A percentile compares a stretch with the other conserved stretches of the same genome.
Evolutionary conservation across 2,113 vertebrate genomes (phyloP).

Genomic region (Hemichromis elongatus): DNA sequence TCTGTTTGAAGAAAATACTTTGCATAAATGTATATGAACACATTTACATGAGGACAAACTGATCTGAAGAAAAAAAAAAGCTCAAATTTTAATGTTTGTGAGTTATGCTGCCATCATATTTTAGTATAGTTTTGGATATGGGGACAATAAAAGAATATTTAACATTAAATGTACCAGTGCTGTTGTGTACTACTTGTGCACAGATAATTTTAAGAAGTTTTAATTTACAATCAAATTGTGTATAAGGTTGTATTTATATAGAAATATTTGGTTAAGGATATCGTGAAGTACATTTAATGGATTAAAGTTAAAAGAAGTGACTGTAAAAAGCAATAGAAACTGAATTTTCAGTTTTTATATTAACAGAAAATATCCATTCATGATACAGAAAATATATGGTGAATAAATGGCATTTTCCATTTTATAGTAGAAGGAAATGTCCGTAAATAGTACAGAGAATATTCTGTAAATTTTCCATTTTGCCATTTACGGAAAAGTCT

Average conservation of each 20-base stretch:
- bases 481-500: background rate
- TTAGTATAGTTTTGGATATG: background rate
- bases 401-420: background rate
- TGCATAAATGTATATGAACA: background rate
- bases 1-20: background rate
- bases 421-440: no score
- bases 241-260: background rate
- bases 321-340: background rate
- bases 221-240: background rate
- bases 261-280: background rate
- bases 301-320: background rate
- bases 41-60: background rate
- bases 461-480: background rate
- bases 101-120: background rate
- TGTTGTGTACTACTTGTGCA: background rate
- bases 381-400: accelerated
- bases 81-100: background rate
- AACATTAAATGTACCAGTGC: background rate
- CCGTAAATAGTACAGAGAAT: background rate
- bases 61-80: background rate
- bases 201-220: background rate
- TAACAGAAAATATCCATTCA: background rate
- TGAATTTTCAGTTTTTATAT: background rate
- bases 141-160: background rate
- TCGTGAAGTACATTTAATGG: background rate